These are phyloP conservation scores for Drosophila ogumai DNA, from an alignment of 1,140 invertebrate genomes.

Conservation along the genomic window DNA sequence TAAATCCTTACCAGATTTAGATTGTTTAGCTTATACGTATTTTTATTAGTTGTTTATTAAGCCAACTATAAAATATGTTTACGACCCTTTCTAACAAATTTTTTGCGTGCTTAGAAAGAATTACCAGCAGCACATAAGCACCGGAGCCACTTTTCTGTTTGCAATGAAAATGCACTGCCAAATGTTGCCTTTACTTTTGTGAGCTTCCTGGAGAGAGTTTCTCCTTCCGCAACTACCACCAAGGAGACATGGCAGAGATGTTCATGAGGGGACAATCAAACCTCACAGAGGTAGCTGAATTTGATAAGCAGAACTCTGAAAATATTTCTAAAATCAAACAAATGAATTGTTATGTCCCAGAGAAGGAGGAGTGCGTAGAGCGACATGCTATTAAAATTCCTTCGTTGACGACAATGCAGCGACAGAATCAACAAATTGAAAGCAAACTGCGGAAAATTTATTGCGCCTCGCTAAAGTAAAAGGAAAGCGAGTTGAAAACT, in stretches of 20 bases:
- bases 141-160: slow-evolving; percentile 71
- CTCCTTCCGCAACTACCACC: slow-evolving; percentile 7
- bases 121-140: slow-evolving; percentile 29
- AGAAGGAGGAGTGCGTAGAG: neutral
- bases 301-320: slow-evolving; percentile 18
- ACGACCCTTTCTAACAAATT: neutral
- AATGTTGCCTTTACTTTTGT: slow-evolving; percentile 82
- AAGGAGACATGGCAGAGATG: slow-evolving; percentile 7
- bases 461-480: slow-evolving; percentile 27
- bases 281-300: slow-evolving; percentile 4
- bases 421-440: slow-evolving; percentile 55
- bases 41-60: slow-evolving; percentile 9
- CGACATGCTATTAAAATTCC: slow-evolving; percentile 30
- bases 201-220: slow-evolving; percentile 52
- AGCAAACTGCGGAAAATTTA: slow-evolving; percentile 58
- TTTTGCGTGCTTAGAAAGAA: neutral
- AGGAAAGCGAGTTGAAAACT: slow-evolving; percentile 18
- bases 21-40: neutral
- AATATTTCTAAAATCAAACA: slow-evolving; percentile 31
- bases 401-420: slow-evolving; percentile 9
- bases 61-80: slow-evolving; percentile 2
- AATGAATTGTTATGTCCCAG: slow-evolving; percentile 29
- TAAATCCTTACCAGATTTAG: neutral
- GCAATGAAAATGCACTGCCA: slow-evolving; percentile 69
- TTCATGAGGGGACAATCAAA: slow-evolving; percentile 15